Evolutionary conservation across 2,113 vertebrate species (phyloP).

Genomic region (Chionomys nivalis): DNA sequence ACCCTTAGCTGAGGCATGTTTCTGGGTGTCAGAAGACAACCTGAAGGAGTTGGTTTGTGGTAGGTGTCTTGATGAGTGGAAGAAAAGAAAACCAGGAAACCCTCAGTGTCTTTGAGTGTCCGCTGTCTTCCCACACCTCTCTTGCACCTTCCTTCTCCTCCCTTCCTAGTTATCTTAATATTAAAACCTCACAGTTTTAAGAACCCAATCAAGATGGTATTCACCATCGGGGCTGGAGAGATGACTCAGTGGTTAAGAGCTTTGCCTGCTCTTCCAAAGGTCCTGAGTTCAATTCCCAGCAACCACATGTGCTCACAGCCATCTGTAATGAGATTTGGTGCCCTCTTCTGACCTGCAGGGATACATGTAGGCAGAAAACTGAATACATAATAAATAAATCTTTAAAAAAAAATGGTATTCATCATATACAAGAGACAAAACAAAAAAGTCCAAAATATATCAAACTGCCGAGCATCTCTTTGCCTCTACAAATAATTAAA

Average conservation of each 20-base stretch:
- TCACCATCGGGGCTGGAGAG: too few species aligned
- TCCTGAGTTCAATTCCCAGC: too few species aligned
- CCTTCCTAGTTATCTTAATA: background rate
- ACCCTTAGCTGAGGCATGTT: background rate
- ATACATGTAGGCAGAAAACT: too few species aligned
- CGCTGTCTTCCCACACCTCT: background rate
- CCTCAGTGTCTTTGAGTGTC: background rate
- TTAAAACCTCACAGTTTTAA: background rate
- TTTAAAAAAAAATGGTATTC: too few species aligned
- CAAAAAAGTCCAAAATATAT: background rate
- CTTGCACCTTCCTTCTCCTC: background rate
- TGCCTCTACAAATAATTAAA: background rate
- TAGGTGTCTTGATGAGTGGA: background rate
- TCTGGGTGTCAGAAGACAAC: background rate
- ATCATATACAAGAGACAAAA: background rate
- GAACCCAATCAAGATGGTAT: background rate
- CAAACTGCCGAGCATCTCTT: background rate
- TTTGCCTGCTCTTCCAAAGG: too few species aligned
- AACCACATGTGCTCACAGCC: too few species aligned
- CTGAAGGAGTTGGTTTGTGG: background rate
- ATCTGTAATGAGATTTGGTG: too few species aligned
- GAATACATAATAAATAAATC: too few species aligned
- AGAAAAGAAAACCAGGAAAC: background rate
- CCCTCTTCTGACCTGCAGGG: too few species aligned
- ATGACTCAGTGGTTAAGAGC: too few species aligned